A percentile compares a stretch with the other conserved stretches of the same genome.
Conservation (phyloP, 2,888 invertebrate genomes). For the Agonum fuliginosum region DNA sequence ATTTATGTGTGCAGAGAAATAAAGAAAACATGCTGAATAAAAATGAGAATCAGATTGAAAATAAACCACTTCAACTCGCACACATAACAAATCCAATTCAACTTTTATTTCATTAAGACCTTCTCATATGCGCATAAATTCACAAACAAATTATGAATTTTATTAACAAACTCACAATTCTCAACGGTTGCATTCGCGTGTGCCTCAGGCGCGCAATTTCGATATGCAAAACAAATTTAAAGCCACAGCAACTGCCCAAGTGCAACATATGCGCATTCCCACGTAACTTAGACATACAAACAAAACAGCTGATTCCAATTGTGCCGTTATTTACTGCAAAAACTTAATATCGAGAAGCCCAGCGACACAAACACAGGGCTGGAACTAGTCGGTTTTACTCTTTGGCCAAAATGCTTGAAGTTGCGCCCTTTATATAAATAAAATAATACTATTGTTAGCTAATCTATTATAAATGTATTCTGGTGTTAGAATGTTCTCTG, state of each 20-base stretch:
- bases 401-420: no score
- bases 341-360: constrained; percentile 39
- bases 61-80: background rate
- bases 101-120: background rate
- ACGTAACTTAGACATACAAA: constrained; percentile 51
- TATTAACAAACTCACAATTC: constrained; percentile 25
- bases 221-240: constrained; percentile 57
- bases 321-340: constrained; percentile 48
- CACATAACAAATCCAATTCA: background rate
- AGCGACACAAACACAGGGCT: constrained; percentile 14
- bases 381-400: no score
- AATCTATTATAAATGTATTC: no score
- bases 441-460: no score
- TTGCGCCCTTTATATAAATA: no score
- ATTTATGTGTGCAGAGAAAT: no score
- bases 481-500: no score
- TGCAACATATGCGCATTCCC: constrained; percentile 45
- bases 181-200: background rate
- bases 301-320: constrained; percentile 43
- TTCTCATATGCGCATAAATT: constrained; percentile 33
- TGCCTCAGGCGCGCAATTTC: constrained; percentile 20
- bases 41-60: background rate
- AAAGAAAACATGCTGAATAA: no score
- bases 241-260: constrained; percentile 12
- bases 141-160: constrained; percentile 32